A percentile compares a stretch with the other conserved stretches of the same genome.
These are phyloP conservation scores for Aphelenchoides avenae DNA, from an alignment of 1,140 invertebrate genomes.

Conservation along the genomic window DNA sequence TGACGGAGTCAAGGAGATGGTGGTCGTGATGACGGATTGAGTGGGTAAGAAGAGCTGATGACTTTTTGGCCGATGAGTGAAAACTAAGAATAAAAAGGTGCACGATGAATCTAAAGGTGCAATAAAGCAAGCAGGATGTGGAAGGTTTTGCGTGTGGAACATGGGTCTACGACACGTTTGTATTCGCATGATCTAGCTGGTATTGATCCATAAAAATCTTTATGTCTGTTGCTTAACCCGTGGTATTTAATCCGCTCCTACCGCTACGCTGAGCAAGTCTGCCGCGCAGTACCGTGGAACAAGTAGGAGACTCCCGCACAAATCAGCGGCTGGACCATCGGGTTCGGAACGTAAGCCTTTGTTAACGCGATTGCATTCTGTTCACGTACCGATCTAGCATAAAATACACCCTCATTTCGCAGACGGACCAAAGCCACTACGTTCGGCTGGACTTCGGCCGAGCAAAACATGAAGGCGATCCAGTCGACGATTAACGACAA, in stretches of 20 bases:
- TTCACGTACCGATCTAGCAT: conserved; percentile 9
- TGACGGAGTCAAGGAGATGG: conserved; percentile 38
- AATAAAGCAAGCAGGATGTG: too few relatives aligned
- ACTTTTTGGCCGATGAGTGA: neutral
- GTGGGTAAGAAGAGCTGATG: conserved; percentile 38
- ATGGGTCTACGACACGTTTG: too few relatives aligned
- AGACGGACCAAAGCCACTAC: conserved; percentile 34
- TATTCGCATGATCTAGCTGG: too few relatives aligned
- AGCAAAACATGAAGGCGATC: too few relatives aligned
- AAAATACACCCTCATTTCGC: conserved; percentile 24
- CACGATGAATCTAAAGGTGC: too few relatives aligned
- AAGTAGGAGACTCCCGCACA: conserved; percentile 53
- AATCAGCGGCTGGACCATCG: conserved; percentile 44
- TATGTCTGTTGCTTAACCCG: neutral
- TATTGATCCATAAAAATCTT: neutral
- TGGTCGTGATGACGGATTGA: conserved; percentile 53
- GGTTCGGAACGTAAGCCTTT: too few relatives aligned
- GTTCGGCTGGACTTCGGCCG: conserved; percentile 30
- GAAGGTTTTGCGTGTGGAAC: too few relatives aligned
- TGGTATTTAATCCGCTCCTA: conserved; percentile 49
- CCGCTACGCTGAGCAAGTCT: conserved; percentile 25
- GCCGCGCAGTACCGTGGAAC: conserved; percentile 33
- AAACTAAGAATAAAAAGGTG: too few relatives aligned
- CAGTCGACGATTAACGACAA: conserved; percentile 17
- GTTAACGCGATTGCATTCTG: too few relatives aligned